Base-by-base conservation (phyloP, 2,797 vertebrate genomes). In the Gymnothorax reevesii region DNA sequence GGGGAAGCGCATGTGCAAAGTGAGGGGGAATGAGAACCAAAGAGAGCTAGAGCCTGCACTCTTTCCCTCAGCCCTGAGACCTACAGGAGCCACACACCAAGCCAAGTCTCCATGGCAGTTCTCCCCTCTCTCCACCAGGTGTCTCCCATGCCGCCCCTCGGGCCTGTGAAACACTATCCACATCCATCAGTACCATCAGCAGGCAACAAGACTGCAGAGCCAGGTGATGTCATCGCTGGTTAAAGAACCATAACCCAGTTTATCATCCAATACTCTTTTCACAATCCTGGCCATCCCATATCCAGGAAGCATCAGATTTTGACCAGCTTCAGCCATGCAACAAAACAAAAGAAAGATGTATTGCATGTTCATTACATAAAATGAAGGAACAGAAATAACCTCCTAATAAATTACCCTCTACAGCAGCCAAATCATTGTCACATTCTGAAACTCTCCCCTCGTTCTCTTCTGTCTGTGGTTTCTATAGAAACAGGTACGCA, bases 401-500 rank as follows among this genome's bases (percentile, higher is more conserved):
- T 7, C 64, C 25, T 27, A 71, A 33, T 12, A 71, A 2, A 9
- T 54, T 13, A 9, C 17, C 75, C 75, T 3, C 75, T 7, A 20
- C 49, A 9, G 10, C 75, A n/a, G 73, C 27, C 49, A 77, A 77
- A 49, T 49, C 66, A 84, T 66, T 12, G 17, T n/a, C 20, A 52
- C 60, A 52, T 84, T 62, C 60, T 84, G 60, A 9, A 66, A 84
- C 27, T 20, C 20, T 66, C 27, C 2, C 80, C 33, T 57, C 22
- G n/a, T 42, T 17, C 83, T 84, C 12, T 12, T 71, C 33, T 9
- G 49, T 79, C 75, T 79, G 17, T 8, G 49, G 59, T 84, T 64
- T 64, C 59, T 84, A 84, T 64, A 52, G 83, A 59, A 84, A 84
- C 83, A 2, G 17, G 60, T 64, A 83, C 57, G 42, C 57, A 83